A percentile compares a stretch with the other conserved stretches of the same genome.
Evolutionary conservation across 2,797 vertebrate species (phyloP).

Genomic region (Poecilia velifera): DNA sequence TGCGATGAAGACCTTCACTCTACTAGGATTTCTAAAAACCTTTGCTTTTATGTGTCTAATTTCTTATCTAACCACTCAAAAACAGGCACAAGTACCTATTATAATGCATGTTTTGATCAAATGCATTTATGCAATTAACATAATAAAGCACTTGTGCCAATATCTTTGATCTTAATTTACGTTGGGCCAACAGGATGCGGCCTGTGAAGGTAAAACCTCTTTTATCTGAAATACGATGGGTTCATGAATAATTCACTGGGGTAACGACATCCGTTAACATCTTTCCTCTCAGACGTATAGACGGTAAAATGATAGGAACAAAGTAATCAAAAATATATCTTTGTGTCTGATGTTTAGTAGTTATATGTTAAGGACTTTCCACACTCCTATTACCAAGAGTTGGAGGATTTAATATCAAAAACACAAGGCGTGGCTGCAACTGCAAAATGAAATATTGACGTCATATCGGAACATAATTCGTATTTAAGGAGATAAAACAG

Average conservation of each 20-base stretch:
- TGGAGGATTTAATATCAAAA: background rate
- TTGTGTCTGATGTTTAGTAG: background rate
- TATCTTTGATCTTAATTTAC: conserved; percentile 51
- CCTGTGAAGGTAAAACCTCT: conserved; percentile 36
- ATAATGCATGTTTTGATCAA: conserved; percentile 30
- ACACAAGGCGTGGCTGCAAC: background rate
- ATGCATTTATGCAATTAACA: conserved; percentile 37
- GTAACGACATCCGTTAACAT: conserved; percentile 15
- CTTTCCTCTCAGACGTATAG: background rate
- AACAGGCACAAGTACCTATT: conserved; percentile 19
- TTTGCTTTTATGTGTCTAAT: conserved; percentile 5
- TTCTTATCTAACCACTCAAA: conserved; percentile 25
- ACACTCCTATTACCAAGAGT: background rate
- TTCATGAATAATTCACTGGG: conserved; percentile 40
- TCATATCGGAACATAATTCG: background rate
- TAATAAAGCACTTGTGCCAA: conserved; percentile 39
- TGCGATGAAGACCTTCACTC: background rate
- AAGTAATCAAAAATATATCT: background rate
- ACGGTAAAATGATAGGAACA: background rate
- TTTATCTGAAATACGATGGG: conserved; percentile 34
- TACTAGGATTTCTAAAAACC: background rate
- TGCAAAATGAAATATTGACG: background rate
- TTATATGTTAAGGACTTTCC: background rate
- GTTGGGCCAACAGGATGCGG: conserved; percentile 27
- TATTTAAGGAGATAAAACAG: background rate